These are phyloP conservation scores for Lordiphosa mommai DNA, from an alignment of 1,140 invertebrate species.

Conservation along the genomic window DNA sequence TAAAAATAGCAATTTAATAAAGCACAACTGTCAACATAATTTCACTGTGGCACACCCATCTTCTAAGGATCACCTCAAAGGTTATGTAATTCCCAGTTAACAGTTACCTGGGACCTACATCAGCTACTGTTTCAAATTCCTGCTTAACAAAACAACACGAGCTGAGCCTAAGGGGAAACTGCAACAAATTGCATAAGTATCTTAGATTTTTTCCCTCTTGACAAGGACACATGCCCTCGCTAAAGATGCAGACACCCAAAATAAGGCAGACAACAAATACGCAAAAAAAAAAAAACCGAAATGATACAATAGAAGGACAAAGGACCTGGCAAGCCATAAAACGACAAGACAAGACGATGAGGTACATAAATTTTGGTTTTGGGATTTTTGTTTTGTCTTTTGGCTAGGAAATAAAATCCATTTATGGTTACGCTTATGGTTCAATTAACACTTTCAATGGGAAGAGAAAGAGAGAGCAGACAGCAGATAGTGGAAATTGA, in stretches of 20 bases:
- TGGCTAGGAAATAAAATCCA: slow-evolving; percentile 71
- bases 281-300: slow-evolving; percentile 18
- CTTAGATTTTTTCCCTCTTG: slow-evolving; percentile 33
- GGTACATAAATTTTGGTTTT: slow-evolving; percentile 64
- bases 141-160: slow-evolving; percentile 45
- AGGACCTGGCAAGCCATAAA: slow-evolving; percentile 50
- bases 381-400: slow-evolving; percentile 53
- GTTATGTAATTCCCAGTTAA: slow-evolving; percentile 36
- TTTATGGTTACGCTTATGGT: slow-evolving; percentile 79
- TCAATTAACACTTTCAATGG: slow-evolving; percentile 76
- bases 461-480: slow-evolving; percentile 18
- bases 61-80: slow-evolving; percentile 5
- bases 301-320: slow-evolving; percentile 41
- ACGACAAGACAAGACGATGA: slow-evolving; percentile 18
- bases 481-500: slow-evolving; percentile 33
- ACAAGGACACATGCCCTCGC: slow-evolving; percentile 54
- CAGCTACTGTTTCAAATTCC: slow-evolving; percentile 44
- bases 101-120: slow-evolving; percentile 17
- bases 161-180: slow-evolving; percentile 29
- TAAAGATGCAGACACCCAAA: slow-evolving; percentile 45
- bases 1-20: background rate
- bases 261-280: slow-evolving; percentile 11
- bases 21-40: background rate
- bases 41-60: slow-evolving; percentile 2
- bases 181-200: slow-evolving; percentile 72